Percentiles rank a stretch among this genome's conserved stretches.
These are phyloP conservation scores for Nomada ruficornis DNA, from an alignment of 2,888 invertebrate genomes.

Conservation along the genomic window DNA sequence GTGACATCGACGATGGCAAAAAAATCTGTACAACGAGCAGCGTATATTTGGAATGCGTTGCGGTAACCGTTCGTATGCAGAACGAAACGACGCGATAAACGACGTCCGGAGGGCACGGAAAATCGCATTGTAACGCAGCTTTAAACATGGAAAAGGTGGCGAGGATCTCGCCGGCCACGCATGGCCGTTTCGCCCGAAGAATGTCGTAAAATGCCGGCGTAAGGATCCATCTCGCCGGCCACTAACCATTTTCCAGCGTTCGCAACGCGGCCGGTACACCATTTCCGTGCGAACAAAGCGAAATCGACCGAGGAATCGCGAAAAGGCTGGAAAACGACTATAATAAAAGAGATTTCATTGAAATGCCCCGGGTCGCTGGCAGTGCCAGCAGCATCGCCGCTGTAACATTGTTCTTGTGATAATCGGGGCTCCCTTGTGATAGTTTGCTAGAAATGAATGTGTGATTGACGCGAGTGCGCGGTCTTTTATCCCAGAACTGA, in stretches of 20 bases:
- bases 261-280: background rate
- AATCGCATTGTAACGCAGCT: constrained; percentile 12
- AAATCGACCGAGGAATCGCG: constrained; percentile 6
- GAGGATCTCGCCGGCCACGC: constrained; percentile 67
- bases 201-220: constrained; percentile 74
- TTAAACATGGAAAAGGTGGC: constrained; percentile 51
- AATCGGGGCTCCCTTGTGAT: constrained; percentile 31
- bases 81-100: constrained; percentile 5
- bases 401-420: constrained; percentile 21
- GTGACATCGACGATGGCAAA: no score
- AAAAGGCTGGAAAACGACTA: background rate
- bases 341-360: constrained; percentile 11
- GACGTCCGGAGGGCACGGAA: background rate
- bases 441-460: constrained; percentile 29
- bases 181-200: constrained; percentile 72
- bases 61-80: background rate
- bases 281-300: background rate
- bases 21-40: background rate
- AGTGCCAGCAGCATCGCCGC: background rate
- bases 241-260: constrained; percentile 50
- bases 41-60: background rate
- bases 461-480: constrained; percentile 64
- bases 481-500: constrained; percentile 12
- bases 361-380: background rate
- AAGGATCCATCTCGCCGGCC: constrained; percentile 59